These are phyloP conservation scores for Lapara coniferarum DNA, from an alignment of 2,888 invertebrate genomes.

Conservation along the genomic window DNA sequence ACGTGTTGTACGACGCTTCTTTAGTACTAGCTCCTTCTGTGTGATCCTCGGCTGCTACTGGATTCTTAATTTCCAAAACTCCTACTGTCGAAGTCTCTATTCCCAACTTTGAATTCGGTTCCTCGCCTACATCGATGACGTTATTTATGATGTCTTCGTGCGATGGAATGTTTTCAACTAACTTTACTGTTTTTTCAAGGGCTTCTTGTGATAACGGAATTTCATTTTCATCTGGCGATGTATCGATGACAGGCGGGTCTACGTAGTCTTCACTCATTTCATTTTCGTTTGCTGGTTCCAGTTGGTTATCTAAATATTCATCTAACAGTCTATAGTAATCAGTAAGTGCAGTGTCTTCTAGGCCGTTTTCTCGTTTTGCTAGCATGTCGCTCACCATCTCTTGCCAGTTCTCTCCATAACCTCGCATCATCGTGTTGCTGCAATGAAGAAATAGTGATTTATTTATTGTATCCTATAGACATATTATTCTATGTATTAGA, in stretches of 20 bases:
- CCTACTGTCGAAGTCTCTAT: constrained; percentile 76
- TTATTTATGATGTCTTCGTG: constrained; percentile 56
- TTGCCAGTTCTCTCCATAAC: constrained; percentile 72
- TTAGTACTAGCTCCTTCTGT: constrained; percentile 55
- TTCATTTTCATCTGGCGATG: constrained; percentile 59
- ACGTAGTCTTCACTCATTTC: constrained; percentile 62
- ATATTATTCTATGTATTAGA: neutral
- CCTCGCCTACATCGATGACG: constrained; percentile 64
- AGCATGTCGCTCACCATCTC: constrained; percentile 77
- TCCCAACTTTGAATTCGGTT: constrained; percentile 57
- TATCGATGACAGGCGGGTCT: constrained; percentile 56
- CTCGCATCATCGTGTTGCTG: constrained; percentile 77
- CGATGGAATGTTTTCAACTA: constrained; percentile 34
- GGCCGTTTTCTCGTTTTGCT: constrained; percentile 72
- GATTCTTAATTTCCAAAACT: constrained; percentile 74
- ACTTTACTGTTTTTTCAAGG: constrained; percentile 34
- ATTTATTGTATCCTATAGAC: neutral
- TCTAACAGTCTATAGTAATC: constrained; percentile 83
- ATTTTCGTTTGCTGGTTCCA: constrained; percentile 60
- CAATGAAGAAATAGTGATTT: constrained; percentile 32
- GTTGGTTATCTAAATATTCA: constrained; percentile 79
- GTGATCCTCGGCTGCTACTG: constrained; percentile 61
- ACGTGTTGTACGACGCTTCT: constrained; percentile 75
- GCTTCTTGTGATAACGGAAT: constrained; percentile 47
- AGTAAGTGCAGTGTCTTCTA: constrained; percentile 77